Percentiles rank a stretch among this genome's conserved stretches.
These are phyloP conservation scores for Metellina segmentata DNA, from an alignment of 2,888 invertebrate species.

Conservation along the genomic window DNA sequence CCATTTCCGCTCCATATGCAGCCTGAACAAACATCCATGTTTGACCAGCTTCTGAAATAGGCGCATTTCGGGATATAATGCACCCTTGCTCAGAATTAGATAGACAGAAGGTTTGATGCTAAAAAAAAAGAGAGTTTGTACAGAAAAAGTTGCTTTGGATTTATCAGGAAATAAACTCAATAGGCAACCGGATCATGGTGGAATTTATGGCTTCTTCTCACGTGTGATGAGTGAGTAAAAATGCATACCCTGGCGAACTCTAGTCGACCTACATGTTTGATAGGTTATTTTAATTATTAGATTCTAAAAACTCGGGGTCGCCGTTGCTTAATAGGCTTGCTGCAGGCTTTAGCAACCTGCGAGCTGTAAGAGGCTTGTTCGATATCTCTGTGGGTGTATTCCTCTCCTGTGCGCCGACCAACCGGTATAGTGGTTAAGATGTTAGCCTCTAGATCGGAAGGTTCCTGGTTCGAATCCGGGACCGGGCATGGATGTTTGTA, in stretches of 20 bases:
- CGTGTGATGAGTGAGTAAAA: background rate
- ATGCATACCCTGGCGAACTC: background rate
- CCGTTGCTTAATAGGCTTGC: too few relatives aligned
- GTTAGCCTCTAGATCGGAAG: too few relatives aligned
- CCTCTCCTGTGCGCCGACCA: too few relatives aligned
- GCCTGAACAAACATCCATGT: background rate
- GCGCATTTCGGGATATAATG: conserved; percentile 1
- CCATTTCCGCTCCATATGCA: background rate
- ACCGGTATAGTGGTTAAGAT: too few relatives aligned
- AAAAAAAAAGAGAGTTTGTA: background rate
- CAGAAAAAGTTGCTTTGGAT: background rate
- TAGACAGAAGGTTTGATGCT: background rate
- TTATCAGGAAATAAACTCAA: background rate
- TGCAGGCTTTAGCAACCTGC: too few relatives aligned
- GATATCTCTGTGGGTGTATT: too few relatives aligned
- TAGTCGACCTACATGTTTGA: background rate
- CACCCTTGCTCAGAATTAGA: background rate
- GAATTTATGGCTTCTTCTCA: background rate
- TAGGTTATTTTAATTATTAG: background rate
- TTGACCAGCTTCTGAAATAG: conserved; percentile 12
- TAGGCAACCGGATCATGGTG: background rate
- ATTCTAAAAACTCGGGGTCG: too few relatives aligned
- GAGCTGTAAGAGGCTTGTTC: too few relatives aligned
- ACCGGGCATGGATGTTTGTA: too few relatives aligned
- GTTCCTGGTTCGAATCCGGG: too few relatives aligned